Conservation (phyloP, 2,797 vertebrate species). For the Picus viridis region DNA sequence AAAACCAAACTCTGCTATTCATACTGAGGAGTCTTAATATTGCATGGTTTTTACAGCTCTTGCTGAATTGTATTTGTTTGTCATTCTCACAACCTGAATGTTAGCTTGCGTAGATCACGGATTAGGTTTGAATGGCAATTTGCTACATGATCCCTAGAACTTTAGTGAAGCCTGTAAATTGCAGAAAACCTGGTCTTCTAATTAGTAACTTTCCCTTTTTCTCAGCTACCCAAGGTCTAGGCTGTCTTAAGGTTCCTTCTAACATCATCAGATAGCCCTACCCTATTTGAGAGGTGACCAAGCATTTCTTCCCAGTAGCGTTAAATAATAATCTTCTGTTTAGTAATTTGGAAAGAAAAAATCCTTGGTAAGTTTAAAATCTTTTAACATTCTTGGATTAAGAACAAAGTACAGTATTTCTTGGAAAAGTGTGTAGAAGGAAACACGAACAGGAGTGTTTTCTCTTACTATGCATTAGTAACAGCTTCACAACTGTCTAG, state of each 20-base stretch:
- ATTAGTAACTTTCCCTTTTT: background rate
- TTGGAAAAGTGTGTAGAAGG: background rate
- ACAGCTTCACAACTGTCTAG: background rate
- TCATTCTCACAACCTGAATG: background rate
- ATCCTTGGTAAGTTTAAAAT: background rate
- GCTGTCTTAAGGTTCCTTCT: background rate
- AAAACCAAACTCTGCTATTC: background rate
- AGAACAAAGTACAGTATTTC: background rate
- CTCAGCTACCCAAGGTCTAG: background rate
- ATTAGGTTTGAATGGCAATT: background rate
- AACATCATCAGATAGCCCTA: background rate
- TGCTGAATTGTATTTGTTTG: background rate
- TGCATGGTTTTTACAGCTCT: background rate
- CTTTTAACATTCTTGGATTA: background rate
- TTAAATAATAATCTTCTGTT: background rate
- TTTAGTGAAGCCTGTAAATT: background rate
- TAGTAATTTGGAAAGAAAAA: background rate
- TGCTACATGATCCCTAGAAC: background rate
- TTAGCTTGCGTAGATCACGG: background rate
- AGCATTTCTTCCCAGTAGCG: background rate
- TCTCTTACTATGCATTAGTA: background rate
- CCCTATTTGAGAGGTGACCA: background rate
- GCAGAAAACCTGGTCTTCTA: background rate
- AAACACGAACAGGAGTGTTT: background rate
- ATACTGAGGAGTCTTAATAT: background rate